Evolutionary conservation across 2,797 vertebrate genomes (phyloP).

Genomic region (Cynodonichthys magdalenae): DNA sequence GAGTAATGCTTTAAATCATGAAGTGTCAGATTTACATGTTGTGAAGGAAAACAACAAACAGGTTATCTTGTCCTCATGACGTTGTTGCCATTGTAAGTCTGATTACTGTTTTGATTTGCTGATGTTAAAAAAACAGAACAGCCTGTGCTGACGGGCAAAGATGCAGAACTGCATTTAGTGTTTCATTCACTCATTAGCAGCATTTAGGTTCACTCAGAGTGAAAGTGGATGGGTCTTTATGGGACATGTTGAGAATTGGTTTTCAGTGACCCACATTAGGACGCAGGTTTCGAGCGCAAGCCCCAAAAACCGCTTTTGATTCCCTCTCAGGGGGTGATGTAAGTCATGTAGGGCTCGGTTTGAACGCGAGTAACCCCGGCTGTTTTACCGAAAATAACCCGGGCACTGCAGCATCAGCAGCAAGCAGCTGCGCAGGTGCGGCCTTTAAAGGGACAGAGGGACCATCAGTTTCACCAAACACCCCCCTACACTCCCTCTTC

Average conservation of each 20-base stretch:
- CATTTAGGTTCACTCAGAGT: neutral
- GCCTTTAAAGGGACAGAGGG: conserved; percentile 80
- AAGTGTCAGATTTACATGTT: too few species aligned
- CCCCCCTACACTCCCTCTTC: neutral
- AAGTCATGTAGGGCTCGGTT: conserved; percentile 70
- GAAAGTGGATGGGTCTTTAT: too few species aligned
- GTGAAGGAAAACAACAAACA: too few species aligned
- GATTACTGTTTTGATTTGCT: too few species aligned
- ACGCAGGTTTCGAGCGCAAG: conserved; percentile 37
- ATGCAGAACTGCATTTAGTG: neutral
- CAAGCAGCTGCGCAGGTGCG: conserved; percentile 82
- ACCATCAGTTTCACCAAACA: conserved; percentile 18
- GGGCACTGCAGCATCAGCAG: conserved; percentile 85
- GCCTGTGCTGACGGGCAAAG: too few species aligned
- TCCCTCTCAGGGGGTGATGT: conserved; percentile 74
- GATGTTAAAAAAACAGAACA: too few species aligned
- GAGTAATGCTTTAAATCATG: too few species aligned
- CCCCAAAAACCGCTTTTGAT: conserved; percentile 61
- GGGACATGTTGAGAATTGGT: conserved; percentile 12
- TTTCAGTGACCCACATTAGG: conserved; percentile 58
- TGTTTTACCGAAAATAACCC: conserved; percentile 87
- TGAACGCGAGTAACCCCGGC: conserved; percentile 86
- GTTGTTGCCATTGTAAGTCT: too few species aligned
- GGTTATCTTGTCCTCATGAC: too few species aligned
- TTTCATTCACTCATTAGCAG: neutral